Percentiles rank a stretch among this genome's conserved stretches.
These are phyloP conservation scores for Agapostemon virescens DNA, from an alignment of 2,888 invertebrate species.

Conservation along the genomic window DNA sequence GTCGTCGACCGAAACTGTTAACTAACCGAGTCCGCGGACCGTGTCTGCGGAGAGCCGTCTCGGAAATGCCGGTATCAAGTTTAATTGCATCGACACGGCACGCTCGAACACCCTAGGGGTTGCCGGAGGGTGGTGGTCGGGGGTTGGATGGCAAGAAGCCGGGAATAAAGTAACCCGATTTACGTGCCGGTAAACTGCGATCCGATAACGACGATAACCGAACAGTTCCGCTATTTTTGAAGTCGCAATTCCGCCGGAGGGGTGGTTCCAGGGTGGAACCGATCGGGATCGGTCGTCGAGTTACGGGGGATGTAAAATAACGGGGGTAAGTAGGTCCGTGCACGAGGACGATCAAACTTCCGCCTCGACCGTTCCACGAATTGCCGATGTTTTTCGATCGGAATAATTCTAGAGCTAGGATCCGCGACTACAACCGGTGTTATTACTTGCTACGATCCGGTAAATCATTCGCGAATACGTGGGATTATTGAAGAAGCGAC, in stretches of 20 bases:
- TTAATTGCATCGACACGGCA: conserved; percentile 46
- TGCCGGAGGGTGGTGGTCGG: not conserved
- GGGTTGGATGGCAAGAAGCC: conserved; percentile 29
- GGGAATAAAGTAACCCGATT: conserved; percentile 59
- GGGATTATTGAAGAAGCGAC: conserved; percentile 2
- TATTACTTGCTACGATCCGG: conserved; percentile 15
- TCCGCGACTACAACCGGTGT: conserved; percentile 13
- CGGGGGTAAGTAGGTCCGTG: conserved; percentile 18
- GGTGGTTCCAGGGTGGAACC: not conserved
- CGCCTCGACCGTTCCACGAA: conserved; percentile 27
- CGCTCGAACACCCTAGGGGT: conserved; percentile 13
- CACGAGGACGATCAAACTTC: conserved; percentile 5
- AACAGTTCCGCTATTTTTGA: conserved; percentile 47
- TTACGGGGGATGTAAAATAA: not conserved
- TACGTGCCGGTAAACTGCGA: conserved; percentile 53
- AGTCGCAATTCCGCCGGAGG: conserved; percentile 22
- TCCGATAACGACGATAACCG: conserved; percentile 56
- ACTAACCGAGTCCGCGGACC: conserved; percentile 19
- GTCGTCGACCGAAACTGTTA: not conserved
- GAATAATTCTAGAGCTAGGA: conserved; percentile 1
- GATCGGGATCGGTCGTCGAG: conserved; percentile 34
- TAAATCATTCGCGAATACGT: conserved; percentile 24
- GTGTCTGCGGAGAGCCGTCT: conserved; percentile 4
- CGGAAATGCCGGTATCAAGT: conserved; percentile 40
- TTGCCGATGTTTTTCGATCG: not conserved